Evolutionary conservation across 2,797 vertebrate genomes (phyloP).

Genomic region (Helarctos malayanus): DNA sequence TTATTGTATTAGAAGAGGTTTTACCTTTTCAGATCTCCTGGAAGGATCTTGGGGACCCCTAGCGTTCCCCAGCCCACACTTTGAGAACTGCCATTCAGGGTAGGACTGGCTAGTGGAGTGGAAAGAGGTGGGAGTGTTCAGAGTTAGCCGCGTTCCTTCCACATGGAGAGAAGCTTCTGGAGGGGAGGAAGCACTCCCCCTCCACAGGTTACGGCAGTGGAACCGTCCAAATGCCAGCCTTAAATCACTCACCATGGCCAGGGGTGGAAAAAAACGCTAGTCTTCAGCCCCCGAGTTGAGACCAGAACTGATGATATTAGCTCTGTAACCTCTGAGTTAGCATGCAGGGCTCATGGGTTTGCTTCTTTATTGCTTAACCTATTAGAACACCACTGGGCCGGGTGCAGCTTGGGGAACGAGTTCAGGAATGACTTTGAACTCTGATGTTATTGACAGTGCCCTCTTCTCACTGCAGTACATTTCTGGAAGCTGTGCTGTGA

Average conservation of each 20-base stretch:
- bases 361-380: background rate
- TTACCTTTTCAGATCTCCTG: background rate
- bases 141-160: background rate
- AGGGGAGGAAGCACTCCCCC: background rate
- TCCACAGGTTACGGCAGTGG: background rate
- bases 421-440: slow-evolving; percentile 28
- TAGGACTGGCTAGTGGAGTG: background rate
- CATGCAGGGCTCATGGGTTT: background rate
- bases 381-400: background rate
- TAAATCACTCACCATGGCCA: background rate
- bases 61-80: background rate
- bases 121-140: background rate
- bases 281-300: background rate
- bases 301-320: background rate
- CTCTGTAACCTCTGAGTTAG: background rate
- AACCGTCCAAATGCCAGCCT: background rate
- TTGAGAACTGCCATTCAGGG: background rate
- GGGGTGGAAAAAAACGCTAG: background rate
- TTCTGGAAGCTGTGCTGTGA: slow-evolving; percentile 56
- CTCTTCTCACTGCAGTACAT: background rate
- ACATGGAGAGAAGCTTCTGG: background rate
- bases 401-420: background rate
- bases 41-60: background rate
- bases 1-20: background rate
- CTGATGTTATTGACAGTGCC: background rate